Conservation (phyloP, 2,888 invertebrate genomes). For the Mythimna lalbum region DNA sequence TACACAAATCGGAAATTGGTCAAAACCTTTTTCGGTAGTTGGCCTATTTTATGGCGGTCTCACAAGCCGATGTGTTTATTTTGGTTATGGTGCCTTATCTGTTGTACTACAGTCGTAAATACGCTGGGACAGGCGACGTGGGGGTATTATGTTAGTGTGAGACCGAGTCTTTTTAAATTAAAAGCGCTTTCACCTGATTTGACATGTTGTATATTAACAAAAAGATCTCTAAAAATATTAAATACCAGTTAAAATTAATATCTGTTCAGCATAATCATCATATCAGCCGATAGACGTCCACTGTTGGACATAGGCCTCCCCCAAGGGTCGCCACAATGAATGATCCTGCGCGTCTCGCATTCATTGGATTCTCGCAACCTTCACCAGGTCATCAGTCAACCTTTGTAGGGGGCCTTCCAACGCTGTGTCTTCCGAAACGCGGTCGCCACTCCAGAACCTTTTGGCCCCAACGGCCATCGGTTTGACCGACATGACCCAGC, state of each 20-base stretch:
- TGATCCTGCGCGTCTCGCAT: too few relatives aligned
- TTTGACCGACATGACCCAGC: too few relatives aligned
- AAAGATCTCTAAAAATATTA: background rate
- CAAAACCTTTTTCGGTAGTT: slow-evolving; percentile 47
- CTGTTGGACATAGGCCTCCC: too few relatives aligned
- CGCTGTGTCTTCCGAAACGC: too few relatives aligned
- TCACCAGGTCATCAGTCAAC: too few relatives aligned
- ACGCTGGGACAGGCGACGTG: slow-evolving; percentile 45
- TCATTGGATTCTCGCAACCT: too few relatives aligned
- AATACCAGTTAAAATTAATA: background rate
- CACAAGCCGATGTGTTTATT: slow-evolving; percentile 46
- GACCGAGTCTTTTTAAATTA: slow-evolving; percentile 17
- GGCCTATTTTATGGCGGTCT: slow-evolving; percentile 55
- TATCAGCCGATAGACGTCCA: too few relatives aligned
- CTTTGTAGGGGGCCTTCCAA: too few relatives aligned
- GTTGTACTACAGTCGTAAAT: slow-evolving; percentile 46
- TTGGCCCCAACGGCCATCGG: too few relatives aligned
- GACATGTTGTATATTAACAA: slow-evolving; percentile 1
- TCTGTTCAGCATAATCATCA: too few relatives aligned
- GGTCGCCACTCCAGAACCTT: too few relatives aligned
- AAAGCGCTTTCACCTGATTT: slow-evolving; percentile 29
- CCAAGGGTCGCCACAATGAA: too few relatives aligned
- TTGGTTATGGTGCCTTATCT: slow-evolving; percentile 39
- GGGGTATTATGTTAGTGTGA: slow-evolving; percentile 37
- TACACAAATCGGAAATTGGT: slow-evolving; percentile 35